Percentiles rank a stretch among this genome's conserved stretches.
phyloP scores from a whole-genome alignment of 2,888 invertebrate species.

The Rhimphoctona megacephalus region DNA sequence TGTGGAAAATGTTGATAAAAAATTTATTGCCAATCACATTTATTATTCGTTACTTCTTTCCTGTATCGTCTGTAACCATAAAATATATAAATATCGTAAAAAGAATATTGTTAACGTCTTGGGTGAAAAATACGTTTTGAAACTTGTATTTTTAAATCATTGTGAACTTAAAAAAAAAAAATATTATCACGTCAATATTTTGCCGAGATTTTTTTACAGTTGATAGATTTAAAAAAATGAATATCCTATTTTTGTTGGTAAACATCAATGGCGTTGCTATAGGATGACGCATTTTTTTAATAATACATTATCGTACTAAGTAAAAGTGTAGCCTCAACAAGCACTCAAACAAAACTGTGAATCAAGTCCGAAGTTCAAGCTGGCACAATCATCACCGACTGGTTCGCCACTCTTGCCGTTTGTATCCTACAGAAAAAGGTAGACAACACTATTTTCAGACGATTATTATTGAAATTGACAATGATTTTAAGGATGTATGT shows the following conservation, averaged over 20 bases:
- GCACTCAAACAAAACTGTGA: not conserved
- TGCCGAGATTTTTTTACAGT: not conserved
- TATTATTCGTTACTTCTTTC: not conserved
- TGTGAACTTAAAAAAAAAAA: too few relatives aligned
- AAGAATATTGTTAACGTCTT: too few relatives aligned
- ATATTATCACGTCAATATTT: not conserved
- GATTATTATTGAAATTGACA: not conserved
- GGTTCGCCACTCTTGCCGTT: not conserved
- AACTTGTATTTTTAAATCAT: too few relatives aligned
- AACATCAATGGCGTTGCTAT: not conserved
- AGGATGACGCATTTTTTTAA: not conserved
- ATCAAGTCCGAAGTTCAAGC: not conserved
- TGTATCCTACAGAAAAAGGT: not conserved
- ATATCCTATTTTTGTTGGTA: not conserved
- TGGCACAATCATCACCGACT: not conserved
- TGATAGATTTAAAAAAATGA: not conserved
- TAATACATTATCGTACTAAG: not conserved
- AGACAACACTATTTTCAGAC: not conserved
- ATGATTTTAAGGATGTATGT: too few relatives aligned
- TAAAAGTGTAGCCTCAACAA: too few relatives aligned
- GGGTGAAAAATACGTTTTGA: too few relatives aligned
- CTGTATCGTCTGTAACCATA: not conserved
- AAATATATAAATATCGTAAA: not conserved
- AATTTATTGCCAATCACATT: not conserved
- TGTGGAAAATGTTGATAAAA: not conserved